phyloP scores from a whole-genome alignment of 1,140 invertebrate genomes.

The Wasmannia auropunctata region DNA sequence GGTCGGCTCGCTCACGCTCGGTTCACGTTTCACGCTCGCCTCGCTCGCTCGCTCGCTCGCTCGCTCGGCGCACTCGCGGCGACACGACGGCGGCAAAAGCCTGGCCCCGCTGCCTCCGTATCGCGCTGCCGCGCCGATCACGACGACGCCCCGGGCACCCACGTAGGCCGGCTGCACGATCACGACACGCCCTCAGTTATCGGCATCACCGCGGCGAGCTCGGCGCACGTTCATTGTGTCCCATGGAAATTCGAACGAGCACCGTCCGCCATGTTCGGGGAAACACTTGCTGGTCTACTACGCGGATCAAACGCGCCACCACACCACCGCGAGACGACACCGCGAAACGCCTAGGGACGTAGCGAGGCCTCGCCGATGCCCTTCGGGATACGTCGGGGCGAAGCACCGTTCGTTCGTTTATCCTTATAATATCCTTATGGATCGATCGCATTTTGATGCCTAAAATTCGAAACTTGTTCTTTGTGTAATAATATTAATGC shows the following conservation, averaged over 20 bases:
- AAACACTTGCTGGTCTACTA: slow-evolving; percentile 77
- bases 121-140: slow-evolving; percentile 63
- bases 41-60: slow-evolving; percentile 5
- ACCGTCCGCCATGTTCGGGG: slow-evolving; percentile 77
- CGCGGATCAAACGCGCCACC: slow-evolving; percentile 61
- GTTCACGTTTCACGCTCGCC: neutral
- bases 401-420: neutral
- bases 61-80: slow-evolving; percentile 61
- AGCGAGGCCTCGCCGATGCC: neutral
- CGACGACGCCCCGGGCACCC: slow-evolving; percentile 57
- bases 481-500: neutral
- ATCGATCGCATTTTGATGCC: too few relatives aligned
- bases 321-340: slow-evolving; percentile 56
- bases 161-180: slow-evolving; percentile 62
- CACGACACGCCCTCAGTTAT: slow-evolving; percentile 63
- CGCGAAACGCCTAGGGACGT: slow-evolving; percentile 53
- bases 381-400: neutral
- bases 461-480: too few relatives aligned
- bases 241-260: slow-evolving; percentile 76
- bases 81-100: slow-evolving; percentile 57
- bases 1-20: slow-evolving; percentile 61
- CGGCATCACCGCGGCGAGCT: slow-evolving; percentile 66
- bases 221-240: slow-evolving; percentile 77
- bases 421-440: too few relatives aligned
- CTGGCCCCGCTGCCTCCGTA: slow-evolving; percentile 51